phyloP scores from a whole-genome alignment of 1,140 invertebrate species.

The Arctopsyche grandis region DNA sequence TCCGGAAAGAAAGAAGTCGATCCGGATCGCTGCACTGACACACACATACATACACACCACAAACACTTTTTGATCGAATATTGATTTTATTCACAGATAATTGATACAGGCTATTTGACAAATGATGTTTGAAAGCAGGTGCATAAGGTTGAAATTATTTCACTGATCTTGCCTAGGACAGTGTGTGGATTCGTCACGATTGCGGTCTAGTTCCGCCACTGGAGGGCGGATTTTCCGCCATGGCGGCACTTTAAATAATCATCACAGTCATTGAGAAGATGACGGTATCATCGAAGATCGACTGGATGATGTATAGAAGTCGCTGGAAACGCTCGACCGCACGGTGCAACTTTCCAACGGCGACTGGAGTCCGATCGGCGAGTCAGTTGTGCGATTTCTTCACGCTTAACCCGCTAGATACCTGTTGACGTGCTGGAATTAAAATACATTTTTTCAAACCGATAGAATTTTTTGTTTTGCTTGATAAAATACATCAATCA shows the following conservation, averaged over 20 bases:
- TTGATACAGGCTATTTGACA: too few relatives aligned
- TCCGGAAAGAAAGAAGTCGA: constrained; percentile 2
- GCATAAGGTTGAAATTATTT: too few relatives aligned
- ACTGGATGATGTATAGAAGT: background rate
- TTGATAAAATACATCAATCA: too few relatives aligned
- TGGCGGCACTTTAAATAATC: background rate
- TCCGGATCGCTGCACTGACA: background rate
- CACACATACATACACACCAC: background rate
- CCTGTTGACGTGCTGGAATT: background rate
- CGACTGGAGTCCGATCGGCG: constrained; percentile 34
- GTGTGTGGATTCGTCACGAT: too few relatives aligned
- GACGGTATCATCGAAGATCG: background rate
- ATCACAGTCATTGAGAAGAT: background rate
- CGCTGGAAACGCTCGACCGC: background rate
- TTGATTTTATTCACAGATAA: too few relatives aligned
- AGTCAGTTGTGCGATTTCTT: constrained; percentile 38
- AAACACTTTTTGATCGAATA: too few relatives aligned
- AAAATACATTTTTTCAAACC: too few relatives aligned
- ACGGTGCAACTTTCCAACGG: constrained; percentile 35
- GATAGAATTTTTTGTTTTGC: too few relatives aligned
- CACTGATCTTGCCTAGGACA: too few relatives aligned
- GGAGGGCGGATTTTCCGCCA: constrained; percentile 4
- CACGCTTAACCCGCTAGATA: constrained; percentile 16
- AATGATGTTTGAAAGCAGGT: too few relatives aligned
- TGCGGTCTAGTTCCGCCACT: background rate